Evolutionary conservation across 2,888 invertebrate genomes (phyloP).

Genomic region (Gari tellinella): DNA sequence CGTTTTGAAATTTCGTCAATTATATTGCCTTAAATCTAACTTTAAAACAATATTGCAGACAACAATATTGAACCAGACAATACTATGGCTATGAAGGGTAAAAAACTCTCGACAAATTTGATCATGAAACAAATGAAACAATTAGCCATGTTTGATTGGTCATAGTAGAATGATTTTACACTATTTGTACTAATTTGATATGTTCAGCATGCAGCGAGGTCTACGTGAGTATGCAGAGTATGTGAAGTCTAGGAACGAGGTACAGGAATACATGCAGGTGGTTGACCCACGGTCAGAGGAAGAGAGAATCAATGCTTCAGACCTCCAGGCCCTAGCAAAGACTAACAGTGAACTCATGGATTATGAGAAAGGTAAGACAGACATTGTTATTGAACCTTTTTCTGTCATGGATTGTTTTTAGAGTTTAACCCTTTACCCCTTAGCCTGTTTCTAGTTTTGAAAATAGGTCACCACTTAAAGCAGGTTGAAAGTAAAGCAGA

Average conservation of each 20-base stretch:
- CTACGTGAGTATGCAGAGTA: constrained; percentile 78
- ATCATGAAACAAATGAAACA: constrained; percentile 2
- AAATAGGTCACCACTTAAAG: too few species aligned
- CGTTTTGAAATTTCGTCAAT: too few species aligned
- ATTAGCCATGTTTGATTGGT: not conserved
- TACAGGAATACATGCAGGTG: constrained; percentile 68
- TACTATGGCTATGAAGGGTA: not conserved
- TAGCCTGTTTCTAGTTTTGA: too few species aligned
- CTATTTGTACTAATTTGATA: not conserved
- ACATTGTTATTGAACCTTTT: too few species aligned
- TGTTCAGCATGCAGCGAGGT: constrained; percentile 72
- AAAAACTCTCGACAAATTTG: not conserved
- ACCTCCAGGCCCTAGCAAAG: constrained; percentile 58
- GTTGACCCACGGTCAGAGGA: constrained; percentile 80
- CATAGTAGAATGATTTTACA: too few species aligned
- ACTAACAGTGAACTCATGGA: constrained; percentile 45
- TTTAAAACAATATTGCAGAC: too few species aligned
- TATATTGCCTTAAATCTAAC: too few species aligned
- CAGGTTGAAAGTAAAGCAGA: too few species aligned
- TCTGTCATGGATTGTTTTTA: too few species aligned
- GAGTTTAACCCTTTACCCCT: too few species aligned
- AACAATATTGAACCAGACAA: too few species aligned
- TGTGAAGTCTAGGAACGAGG: constrained; percentile 71
- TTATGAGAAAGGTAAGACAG: constrained; percentile 62
- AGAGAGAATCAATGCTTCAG: constrained; percentile 78